Evolutionary conservation across 2,888 invertebrate genomes (phyloP), one percentile per base, ranked within the genome.

Genomic region (Hyalella azteca): DNA sequence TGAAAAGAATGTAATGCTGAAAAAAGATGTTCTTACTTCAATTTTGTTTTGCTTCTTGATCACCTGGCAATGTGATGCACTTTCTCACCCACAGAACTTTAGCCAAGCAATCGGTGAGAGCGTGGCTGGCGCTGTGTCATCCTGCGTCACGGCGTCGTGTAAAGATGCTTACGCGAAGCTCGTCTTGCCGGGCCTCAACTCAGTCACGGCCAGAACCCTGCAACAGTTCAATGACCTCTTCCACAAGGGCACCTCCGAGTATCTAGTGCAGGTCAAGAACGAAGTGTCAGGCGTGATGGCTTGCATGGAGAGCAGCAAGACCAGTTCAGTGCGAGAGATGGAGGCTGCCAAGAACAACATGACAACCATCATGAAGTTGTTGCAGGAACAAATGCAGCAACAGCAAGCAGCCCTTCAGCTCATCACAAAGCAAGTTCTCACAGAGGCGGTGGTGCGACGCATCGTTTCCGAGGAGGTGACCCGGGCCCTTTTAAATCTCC

Each of bases 211-310:
- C 86, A 92, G 92, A 87, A 93, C 98, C 91, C 96, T 97, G 87
- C 91, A 92, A 73, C 97, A 98, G 88, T 91, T 98, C 80, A 95
- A 96, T 87, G 93, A 94, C 77, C 92, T 93, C 26, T 98, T 97
- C 89, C 92, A 93, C 78, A 91, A 91, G 85, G 98, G 98, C 78
- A 95, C 96, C 9, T 93, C 93, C 87, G 96, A 97, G 89, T 96
- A 96, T 96, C 45, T 82, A 50, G 80, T 78, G 29, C 81, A 79
- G 39, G 78, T 84, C 19, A 81, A 82, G 76, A 82, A 32, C 19
- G 84, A 84, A 49, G 78, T 79, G 60, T 78, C 79, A 39, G 77
- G 73, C 39, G 79, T 80, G 9, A 66, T 80, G n/a, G 66, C 78
- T 26, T 48, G 80, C 26, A 40, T 84, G n/a, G 75, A 75, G 75